phyloP scores from a whole-genome alignment of 1,140 invertebrate species.

The Orchesella cincta region DNA sequence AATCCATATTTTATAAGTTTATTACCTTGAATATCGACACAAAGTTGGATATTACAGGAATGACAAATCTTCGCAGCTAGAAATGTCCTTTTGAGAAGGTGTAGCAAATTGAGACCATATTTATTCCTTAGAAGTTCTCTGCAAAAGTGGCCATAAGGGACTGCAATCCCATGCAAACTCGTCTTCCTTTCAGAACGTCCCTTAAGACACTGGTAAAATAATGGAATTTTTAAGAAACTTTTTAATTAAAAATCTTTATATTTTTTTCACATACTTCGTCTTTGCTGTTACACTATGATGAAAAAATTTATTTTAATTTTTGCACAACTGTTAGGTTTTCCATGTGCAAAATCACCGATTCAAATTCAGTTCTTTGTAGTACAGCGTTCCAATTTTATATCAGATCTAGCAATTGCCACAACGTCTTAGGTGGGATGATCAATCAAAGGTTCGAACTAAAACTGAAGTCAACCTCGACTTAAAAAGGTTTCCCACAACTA shows the following conservation, averaged over 20 bases:
- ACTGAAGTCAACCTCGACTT: not conserved
- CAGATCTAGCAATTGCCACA: not conserved
- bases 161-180: not conserved
- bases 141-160: not conserved
- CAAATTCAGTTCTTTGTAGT: not conserved
- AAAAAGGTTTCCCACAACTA: not conserved
- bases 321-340: not conserved
- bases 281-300: not conserved
- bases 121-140: not conserved
- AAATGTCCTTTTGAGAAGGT: not conserved
- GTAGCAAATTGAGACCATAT: not conserved
- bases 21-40: not conserved
- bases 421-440: not conserved
- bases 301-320: not conserved
- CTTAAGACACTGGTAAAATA: not conserved
- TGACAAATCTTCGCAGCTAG: not conserved
- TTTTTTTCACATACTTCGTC: not conserved
- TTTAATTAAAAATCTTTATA: not conserved
- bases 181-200: not conserved
- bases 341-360: not conserved
- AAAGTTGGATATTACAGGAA: not conserved
- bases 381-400: not conserved
- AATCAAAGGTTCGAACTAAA: not conserved
- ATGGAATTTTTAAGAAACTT: not conserved
- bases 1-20: not conserved